Percentiles rank a stretch among this genome's conserved stretches.
Conservation (phyloP, 1,140 invertebrate species). For the Drosophila azteca region DNA sequence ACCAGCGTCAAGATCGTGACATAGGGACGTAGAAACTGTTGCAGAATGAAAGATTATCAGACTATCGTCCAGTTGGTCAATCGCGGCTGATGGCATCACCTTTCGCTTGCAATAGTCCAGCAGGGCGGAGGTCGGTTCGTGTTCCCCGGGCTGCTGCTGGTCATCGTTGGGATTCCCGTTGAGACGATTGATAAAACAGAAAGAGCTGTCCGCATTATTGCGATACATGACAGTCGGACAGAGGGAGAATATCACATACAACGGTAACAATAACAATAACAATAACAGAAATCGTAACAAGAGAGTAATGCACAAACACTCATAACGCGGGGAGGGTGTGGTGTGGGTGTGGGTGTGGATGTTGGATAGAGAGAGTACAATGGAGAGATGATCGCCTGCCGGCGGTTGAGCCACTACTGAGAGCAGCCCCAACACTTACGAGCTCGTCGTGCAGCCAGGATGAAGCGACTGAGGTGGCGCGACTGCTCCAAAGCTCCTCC, state of each 20-base stretch:
- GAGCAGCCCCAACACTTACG: constrained; percentile 46
- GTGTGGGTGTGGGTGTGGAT: constrained; percentile 3
- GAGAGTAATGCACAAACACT: constrained; percentile 39
- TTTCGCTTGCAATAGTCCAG: constrained; percentile 91
- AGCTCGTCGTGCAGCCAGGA: constrained; percentile 71
- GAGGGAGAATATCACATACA: constrained; percentile 41
- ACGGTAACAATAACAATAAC: constrained; percentile 25
- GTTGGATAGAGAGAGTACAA: constrained; percentile 8
- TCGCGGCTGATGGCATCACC: constrained; percentile 65
- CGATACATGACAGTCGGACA: constrained; percentile 64
- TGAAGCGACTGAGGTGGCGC: constrained; percentile 58
- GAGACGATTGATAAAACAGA: constrained; percentile 78
- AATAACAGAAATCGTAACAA: constrained; percentile 18
- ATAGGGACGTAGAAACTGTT: constrained; percentile 90
- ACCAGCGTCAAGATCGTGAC: constrained; percentile 89
- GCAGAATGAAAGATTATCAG: background rate
- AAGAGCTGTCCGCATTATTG: constrained; percentile 76
- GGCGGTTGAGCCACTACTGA: constrained; percentile 54
- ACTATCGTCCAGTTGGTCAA: constrained; percentile 2
- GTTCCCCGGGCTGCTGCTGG: constrained; percentile 86
- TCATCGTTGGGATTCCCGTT: constrained; percentile 85
- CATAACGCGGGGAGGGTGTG: constrained; percentile 48
- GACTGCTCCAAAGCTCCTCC: constrained; percentile 43
- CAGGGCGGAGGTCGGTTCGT: constrained; percentile 89
- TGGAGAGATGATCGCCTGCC: constrained; percentile 34